Conservation (phyloP, 2,888 invertebrate genomes). For the Pomacea canaliculata region DNA sequence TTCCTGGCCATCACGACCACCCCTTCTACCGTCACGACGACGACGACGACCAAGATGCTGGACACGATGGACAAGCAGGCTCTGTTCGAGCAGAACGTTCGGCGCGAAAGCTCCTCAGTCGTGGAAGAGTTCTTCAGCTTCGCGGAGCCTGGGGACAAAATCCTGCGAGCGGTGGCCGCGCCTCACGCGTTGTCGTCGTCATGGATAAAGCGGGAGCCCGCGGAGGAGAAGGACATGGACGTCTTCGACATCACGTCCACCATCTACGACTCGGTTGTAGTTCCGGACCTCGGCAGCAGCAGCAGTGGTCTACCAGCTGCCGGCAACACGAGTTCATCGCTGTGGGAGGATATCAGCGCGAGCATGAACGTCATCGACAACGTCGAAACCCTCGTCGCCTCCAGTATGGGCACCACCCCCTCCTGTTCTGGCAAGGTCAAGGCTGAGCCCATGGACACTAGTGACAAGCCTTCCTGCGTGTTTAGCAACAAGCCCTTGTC, state of each 20-base stretch:
- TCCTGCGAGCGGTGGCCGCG: not conserved
- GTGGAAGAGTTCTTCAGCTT: slow-evolving; percentile 52
- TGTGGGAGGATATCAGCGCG: slow-evolving; percentile 62
- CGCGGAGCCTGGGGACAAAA: not conserved
- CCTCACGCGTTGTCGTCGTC: not conserved
- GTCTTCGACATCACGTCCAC: slow-evolving; percentile 34
- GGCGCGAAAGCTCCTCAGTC: slow-evolving; percentile 51
- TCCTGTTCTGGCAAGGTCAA: slow-evolving; percentile 40
- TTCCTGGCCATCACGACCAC: not conserved
- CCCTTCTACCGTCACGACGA: not conserved
- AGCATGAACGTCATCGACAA: slow-evolving; percentile 55
- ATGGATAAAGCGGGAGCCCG: slow-evolving; percentile 37
- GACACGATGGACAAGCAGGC: slow-evolving; percentile 38
- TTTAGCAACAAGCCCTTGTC: slow-evolving; percentile 28
- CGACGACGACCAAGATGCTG: slow-evolving; percentile 30
- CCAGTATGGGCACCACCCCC: slow-evolving; percentile 30
- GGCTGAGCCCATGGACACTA: slow-evolving; percentile 49
- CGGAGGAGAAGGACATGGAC: slow-evolving; percentile 22
- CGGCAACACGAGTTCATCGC: slow-evolving; percentile 42
- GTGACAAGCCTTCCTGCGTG: slow-evolving; percentile 56
- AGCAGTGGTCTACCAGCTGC: slow-evolving; percentile 22
- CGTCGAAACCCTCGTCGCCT: slow-evolving; percentile 26
- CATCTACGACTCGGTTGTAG: slow-evolving; percentile 29
- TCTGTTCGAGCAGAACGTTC: slow-evolving; percentile 29
- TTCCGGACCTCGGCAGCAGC: not conserved